Evolutionary conservation across 53 echinoderm and acorn worm genomes (phyloP), one percentile per base, ranked within the genome.

Genomic region (Stichopus horrens): DNA sequence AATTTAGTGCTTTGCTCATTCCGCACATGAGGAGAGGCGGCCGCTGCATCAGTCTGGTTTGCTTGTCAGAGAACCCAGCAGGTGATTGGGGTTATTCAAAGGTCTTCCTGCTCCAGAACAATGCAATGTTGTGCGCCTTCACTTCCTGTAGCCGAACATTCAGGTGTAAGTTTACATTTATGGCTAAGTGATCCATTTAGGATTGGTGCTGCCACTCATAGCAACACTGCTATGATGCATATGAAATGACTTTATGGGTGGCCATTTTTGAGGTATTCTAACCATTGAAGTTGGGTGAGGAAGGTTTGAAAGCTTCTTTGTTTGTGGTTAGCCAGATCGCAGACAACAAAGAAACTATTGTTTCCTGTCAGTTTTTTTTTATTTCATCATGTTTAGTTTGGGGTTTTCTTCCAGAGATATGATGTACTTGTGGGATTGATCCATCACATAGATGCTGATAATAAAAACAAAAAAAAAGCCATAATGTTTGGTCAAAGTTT

Each of bases 301-400:
- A 71, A 71, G 19, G 37, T 37, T 37, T 37, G 37, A 37, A 37
- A 37, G 57, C 8, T 53, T 7, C 57, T 81, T 81, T 81, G 81
- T 80, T 56, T 81, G 81, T 57, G 81, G 81, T 81, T 81, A 81
- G 19, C 19, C 71, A 57, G 19, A 9, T 81, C 9, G 81, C 58
- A 81, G 81, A 81, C 81, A 81, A 81, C 81, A 81, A 81, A 81
- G 81, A 4, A 57, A 81, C 81, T 57, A 81, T 58, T 81, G 81
- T 81, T 81, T 81, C 81, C 81, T 81, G 8, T 52, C 52, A 53
- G 18, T 76, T 23, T 51, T 52, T 76, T 51, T 23, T 57, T 19
- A 68, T 68, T 10, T 71, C 19, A 16, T 16, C 37, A 18, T 18
- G n/a, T 71, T 71, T 71, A 5, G 7, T 71, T 71, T 71, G 18